A percentile compares a stretch with the other conserved stretches of the same genome.
Conservation (phyloP, 2,888 invertebrate genomes). For the Hyposoter dolosus region DNA sequence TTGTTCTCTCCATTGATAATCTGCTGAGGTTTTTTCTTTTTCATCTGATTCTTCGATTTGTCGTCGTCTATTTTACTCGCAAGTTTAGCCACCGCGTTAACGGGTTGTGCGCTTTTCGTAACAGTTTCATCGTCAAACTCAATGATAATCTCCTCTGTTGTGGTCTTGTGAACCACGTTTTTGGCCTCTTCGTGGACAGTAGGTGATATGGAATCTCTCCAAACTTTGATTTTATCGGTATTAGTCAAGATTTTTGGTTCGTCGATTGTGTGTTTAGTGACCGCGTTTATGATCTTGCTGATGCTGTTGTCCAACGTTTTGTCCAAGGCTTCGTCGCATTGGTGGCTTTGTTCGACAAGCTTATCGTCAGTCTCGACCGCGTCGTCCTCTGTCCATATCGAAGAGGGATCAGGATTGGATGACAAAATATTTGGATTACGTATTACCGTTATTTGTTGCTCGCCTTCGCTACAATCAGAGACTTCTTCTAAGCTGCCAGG, state of each 20-base stretch:
- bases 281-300: slow-evolving; percentile 62
- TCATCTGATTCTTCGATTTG: slow-evolving; percentile 59
- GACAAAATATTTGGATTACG: slow-evolving; percentile 62
- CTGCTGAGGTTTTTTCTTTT: slow-evolving; percentile 60
- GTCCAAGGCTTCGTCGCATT: slow-evolving; percentile 43
- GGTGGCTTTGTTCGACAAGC: neutral
- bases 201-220: slow-evolving; percentile 76
- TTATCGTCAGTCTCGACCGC: neutral
- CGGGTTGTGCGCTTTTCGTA: slow-evolving; percentile 50
- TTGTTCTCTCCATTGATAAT: slow-evolving; percentile 70
- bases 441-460: slow-evolving; percentile 71
- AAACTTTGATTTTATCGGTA: slow-evolving; percentile 76
- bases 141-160: slow-evolving; percentile 75
- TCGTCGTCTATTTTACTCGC: slow-evolving; percentile 53
- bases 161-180: slow-evolving; percentile 26
- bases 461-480: slow-evolving; percentile 63
- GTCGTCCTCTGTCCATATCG: slow-evolving; percentile 50
- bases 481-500: slow-evolving; percentile 27
- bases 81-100: slow-evolving; percentile 46
- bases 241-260: slow-evolving; percentile 53
- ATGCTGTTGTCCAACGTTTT: slow-evolving; percentile 58
- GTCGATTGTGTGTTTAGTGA: slow-evolving; percentile 38
- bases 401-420: slow-evolving; percentile 49
- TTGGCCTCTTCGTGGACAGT: slow-evolving; percentile 41
- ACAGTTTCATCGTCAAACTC: slow-evolving; percentile 75